A percentile compares a stretch with the other conserved stretches of the same genome.
Conservation (phyloP, 1,140 invertebrate genomes). For the Vanessa atalanta region DNA sequence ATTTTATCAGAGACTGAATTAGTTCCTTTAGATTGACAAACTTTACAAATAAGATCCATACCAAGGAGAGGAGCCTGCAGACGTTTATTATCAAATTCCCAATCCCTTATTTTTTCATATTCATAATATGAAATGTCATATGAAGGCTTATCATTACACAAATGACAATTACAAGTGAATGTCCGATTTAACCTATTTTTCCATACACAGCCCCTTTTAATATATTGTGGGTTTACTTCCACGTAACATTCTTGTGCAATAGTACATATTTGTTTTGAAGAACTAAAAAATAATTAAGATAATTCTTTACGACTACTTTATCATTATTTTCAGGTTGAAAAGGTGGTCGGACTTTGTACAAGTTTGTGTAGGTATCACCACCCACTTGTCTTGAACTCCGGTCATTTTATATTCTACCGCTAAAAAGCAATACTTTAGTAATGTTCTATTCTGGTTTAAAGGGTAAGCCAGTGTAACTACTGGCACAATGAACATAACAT, state of each 20-base stretch:
- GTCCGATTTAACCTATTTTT: slow-evolving; percentile 52
- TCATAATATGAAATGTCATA: slow-evolving; percentile 55
- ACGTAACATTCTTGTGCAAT: slow-evolving; percentile 48
- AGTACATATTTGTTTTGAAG: slow-evolving; percentile 39
- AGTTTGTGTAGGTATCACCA: too few relatives aligned
- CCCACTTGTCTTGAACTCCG: too few relatives aligned
- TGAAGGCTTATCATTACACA: slow-evolving; percentile 66
- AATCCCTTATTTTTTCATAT: slow-evolving; percentile 56
- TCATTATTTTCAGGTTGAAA: too few relatives aligned
- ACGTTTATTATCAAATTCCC: slow-evolving; percentile 59
- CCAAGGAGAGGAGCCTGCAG: slow-evolving; percentile 42
- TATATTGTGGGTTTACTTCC: slow-evolving; percentile 57
- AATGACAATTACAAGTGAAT: slow-evolving; percentile 64
- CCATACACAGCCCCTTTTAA: slow-evolving; percentile 59
- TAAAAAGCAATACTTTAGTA: too few relatives aligned
- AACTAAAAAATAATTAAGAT: slow-evolving; percentile 15
- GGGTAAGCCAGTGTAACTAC: too few relatives aligned
- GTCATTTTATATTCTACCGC: too few relatives aligned
- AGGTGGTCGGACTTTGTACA: too few relatives aligned
- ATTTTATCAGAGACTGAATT: slow-evolving; percentile 43
- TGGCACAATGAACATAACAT: too few relatives aligned
- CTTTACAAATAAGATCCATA: slow-evolving; percentile 56
- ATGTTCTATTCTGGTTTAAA: too few relatives aligned
- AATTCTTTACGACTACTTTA: too few relatives aligned
- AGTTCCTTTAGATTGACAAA: slow-evolving; percentile 53